These are phyloP conservation scores for Tetragonula carbonaria DNA, from an alignment of 2,888 invertebrate species.

Conservation along the genomic window DNA sequence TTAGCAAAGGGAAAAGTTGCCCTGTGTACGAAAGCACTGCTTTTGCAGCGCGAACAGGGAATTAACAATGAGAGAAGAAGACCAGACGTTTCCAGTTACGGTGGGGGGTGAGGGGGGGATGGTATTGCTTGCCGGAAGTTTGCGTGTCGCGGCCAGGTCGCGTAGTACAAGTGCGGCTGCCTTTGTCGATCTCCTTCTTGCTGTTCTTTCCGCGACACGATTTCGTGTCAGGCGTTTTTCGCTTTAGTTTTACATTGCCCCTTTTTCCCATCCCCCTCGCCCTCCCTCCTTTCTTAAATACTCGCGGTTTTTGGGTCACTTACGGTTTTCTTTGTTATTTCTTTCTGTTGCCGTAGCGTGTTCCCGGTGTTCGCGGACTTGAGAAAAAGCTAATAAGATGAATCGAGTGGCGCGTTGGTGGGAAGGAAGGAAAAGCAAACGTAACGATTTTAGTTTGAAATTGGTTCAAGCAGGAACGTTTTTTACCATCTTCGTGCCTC, in stretches of 20 bases:
- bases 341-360: too few relatives aligned
- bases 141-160: neutral
- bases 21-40: constrained; percentile 6
- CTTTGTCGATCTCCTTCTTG: neutral
- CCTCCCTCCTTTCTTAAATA: neutral
- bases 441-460: neutral
- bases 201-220: neutral
- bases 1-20: constrained; percentile 27
- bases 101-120: neutral
- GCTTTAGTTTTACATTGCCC: neutral
- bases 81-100: neutral
- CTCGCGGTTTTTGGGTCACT: neutral
- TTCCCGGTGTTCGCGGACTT: neutral
- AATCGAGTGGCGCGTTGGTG: neutral
- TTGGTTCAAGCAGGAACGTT: neutral
- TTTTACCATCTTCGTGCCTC: too few relatives aligned
- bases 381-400: neutral
- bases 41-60: constrained; percentile 16
- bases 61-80: constrained; percentile 21
- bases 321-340: neutral
- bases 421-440: neutral
- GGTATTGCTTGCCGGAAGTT: constrained; percentile 3
- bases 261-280: too few relatives aligned
- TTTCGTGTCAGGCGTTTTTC: neutral
- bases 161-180: too few relatives aligned